These are phyloP conservation scores for Hystrix brachyura DNA, from an alignment of 2,113 vertebrate species.

Conservation along the genomic window DNA sequence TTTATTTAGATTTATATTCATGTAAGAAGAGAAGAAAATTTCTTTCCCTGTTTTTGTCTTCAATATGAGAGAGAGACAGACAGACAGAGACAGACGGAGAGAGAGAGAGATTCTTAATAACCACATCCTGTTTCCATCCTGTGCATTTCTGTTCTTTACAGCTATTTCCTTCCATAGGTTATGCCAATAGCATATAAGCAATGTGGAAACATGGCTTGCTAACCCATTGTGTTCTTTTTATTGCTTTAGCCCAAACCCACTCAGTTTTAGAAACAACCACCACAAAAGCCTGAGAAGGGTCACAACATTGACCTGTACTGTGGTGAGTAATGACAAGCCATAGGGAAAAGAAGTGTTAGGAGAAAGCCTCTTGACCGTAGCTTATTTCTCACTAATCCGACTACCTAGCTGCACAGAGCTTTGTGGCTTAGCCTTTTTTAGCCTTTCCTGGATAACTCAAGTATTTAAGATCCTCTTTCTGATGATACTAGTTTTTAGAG, in stretches of 20 bases:
- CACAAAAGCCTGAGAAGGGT: not conserved
- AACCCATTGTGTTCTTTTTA: slow-evolving; percentile 70
- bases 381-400: not conserved
- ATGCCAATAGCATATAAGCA: slow-evolving; percentile 57
- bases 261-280: slow-evolving; percentile 43
- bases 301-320: slow-evolving; percentile 35
- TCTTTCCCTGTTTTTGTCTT: not conserved
- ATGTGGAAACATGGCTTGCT: slow-evolving; percentile 45
- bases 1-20: not conserved
- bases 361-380: slow-evolving; percentile 24
- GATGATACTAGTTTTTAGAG: not conserved
- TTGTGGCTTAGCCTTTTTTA: not conserved
- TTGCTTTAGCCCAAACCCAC: slow-evolving; percentile 54
- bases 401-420: not conserved
- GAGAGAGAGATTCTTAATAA: slow-evolving; percentile 34
- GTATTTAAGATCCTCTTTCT: not conserved
- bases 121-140: not conserved
- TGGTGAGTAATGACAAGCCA: slow-evolving; percentile 36
- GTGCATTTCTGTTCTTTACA: slow-evolving; percentile 35
- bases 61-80: not conserved
- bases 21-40: slow-evolving; percentile 8
- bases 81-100: not conserved
- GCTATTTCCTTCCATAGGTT: not conserved
- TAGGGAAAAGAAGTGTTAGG: not conserved
- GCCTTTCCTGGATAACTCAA: not conserved